A percentile compares a stretch with the other conserved stretches of the same genome.
Evolutionary conservation across 2,797 vertebrate genomes (phyloP).

Genomic region (Delichon dasypus): DNA sequence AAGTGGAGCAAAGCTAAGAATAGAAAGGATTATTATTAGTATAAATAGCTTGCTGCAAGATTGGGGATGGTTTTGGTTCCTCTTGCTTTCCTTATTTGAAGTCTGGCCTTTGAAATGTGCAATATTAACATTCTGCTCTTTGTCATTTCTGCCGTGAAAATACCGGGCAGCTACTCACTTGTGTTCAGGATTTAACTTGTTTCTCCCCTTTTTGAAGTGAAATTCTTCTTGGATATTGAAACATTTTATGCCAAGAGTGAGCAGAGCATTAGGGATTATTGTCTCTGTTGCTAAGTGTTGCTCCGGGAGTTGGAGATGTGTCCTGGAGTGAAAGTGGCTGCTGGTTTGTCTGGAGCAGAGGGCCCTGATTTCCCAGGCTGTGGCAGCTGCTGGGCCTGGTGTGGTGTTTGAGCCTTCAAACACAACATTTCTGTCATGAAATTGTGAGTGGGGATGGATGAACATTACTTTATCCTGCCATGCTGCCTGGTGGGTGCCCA

Average conservation of each 20-base stretch:
- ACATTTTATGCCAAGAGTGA: neutral
- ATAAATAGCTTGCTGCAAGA: constrained; percentile 58
- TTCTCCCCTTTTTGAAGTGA: neutral
- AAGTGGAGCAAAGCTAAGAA: constrained; percentile 60
- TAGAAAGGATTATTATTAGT: constrained; percentile 45
- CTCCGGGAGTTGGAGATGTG: neutral
- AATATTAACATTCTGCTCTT: neutral
- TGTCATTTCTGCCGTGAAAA: neutral
- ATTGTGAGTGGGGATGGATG: neutral
- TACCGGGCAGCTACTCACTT: neutral
- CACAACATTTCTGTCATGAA: fast-evolving
- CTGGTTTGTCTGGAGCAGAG: neutral
- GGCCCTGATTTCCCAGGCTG: neutral
- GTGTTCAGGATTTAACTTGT: neutral
- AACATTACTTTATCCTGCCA: fast-evolving
- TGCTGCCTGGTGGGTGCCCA: fast-evolving
- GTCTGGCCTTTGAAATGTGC: neutral
- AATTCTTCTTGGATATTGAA: neutral
- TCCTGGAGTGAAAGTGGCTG: neutral
- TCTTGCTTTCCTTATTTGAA: neutral
- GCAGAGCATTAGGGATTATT: fast-evolving
- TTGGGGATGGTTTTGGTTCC: neutral
- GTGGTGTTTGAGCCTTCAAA: neutral
- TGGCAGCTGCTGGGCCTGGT: neutral
- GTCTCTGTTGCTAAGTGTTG: too few relatives aligned